These are phyloP conservation scores for Eubasilissa splendida DNA, from an alignment of 2,888 invertebrate species.

Conservation along the genomic window DNA sequence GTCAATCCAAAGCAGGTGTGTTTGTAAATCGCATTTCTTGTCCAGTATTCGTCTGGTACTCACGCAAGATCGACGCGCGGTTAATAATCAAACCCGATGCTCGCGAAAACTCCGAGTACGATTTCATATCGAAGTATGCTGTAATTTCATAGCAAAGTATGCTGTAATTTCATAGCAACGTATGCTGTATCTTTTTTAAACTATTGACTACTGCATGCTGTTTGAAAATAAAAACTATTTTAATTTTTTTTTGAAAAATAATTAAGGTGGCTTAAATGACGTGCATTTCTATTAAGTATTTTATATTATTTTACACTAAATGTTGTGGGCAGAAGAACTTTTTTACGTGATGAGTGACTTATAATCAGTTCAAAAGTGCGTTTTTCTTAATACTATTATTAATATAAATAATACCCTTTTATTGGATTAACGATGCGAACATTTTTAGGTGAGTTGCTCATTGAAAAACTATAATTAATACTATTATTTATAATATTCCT, in stretches of 20 bases:
- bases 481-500: neutral
- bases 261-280: no score
- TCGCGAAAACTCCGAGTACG: neutral
- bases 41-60: conserved; percentile 10
- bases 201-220: no score
- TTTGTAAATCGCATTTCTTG: conserved; percentile 12
- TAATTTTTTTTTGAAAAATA: no score
- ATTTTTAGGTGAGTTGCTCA: neutral
- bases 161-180: no score
- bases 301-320: no score
- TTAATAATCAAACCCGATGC: conserved; percentile 13
- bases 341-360: neutral
- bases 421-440: neutral
- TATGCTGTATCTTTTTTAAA: no score
- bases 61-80: conserved; percentile 43
- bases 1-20: neutral
- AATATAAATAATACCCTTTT: neutral
- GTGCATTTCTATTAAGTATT: no score
- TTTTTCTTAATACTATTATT: neutral
- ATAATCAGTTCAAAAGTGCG: neutral
- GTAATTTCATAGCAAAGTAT: no score
- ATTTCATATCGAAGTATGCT: no score
- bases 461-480: neutral
- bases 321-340: no score
- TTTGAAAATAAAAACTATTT: no score